Evolutionary conservation across 2,113 vertebrate species (phyloP).

Genomic region (Geococcyx californianus): DNA sequence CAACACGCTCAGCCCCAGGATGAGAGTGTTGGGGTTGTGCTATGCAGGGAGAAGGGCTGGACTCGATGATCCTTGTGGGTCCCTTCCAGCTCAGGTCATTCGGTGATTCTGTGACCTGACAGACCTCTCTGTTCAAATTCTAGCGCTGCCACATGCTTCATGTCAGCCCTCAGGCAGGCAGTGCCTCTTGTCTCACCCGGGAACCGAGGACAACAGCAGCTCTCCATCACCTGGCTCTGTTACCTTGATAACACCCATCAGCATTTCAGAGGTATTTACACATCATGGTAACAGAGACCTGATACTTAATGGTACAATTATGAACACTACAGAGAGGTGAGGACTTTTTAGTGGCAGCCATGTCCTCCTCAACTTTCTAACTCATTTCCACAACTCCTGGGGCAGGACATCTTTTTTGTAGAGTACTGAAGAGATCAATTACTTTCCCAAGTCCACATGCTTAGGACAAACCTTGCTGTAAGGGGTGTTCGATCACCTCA

Average conservation of each 20-base stretch:
- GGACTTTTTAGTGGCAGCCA: background rate
- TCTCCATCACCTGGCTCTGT: background rate
- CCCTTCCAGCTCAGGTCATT: too few relatives aligned
- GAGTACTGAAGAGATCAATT: conserved; percentile 35
- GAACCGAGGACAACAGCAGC: background rate
- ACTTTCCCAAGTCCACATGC: conserved; percentile 14
- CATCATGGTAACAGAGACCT: background rate
- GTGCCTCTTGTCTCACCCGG: background rate
- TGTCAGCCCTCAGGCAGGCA: background rate
- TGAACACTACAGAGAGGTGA: background rate
- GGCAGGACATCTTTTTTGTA: conserved; percentile 4
- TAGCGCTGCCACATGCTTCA: background rate
- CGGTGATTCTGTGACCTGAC: background rate
- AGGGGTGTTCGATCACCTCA: conserved; percentile 37
- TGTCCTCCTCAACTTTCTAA: background rate
- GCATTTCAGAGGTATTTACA: background rate
- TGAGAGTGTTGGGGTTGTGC: too few relatives aligned
- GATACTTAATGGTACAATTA: background rate
- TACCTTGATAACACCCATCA: background rate
- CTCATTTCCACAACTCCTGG: background rate
- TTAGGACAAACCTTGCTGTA: conserved; percentile 32
- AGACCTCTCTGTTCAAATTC: background rate
- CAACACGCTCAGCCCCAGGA: too few relatives aligned
- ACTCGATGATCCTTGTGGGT: too few relatives aligned
- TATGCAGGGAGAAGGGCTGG: too few relatives aligned